phyloP scores from a whole-genome alignment of 1,140 invertebrate genomes.

The Glossosoma conforme region DNA sequence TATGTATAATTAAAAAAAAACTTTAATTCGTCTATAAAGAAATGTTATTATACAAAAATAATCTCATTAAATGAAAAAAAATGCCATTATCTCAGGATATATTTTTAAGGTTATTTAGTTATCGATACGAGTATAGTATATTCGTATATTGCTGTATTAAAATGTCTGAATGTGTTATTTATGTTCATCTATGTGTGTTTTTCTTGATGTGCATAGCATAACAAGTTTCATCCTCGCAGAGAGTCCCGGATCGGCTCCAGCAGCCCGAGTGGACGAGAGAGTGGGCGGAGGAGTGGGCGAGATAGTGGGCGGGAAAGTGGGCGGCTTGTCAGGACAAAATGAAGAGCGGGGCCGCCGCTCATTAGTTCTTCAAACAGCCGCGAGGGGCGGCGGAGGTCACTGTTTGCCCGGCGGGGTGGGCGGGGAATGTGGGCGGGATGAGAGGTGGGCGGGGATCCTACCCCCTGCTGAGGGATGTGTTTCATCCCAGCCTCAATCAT shows the following conservation, averaged over 20 bases:
- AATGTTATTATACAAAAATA: no score
- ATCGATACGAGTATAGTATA: no score
- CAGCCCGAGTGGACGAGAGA: not conserved
- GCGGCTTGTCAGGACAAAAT: conserved; percentile 18
- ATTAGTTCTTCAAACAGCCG: conserved; percentile 31
- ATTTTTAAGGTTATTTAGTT: no score
- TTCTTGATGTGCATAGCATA: no score
- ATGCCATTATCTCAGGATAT: no score
- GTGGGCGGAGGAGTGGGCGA: not conserved
- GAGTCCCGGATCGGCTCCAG: conserved; percentile 7
- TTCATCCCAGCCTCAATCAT: not conserved
- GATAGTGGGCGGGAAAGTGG: not conserved
- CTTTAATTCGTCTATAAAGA: no score
- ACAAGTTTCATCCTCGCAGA: not conserved
- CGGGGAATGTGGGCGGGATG: not conserved
- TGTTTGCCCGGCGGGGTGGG: not conserved
- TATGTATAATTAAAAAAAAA: no score
- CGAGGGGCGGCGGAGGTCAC: not conserved
- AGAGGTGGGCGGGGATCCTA: not conserved
- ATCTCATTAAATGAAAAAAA: no score
- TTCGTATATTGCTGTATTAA: no score
- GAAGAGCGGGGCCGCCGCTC: conserved; percentile 24
- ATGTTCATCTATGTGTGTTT: no score
- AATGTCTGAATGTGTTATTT: no score
- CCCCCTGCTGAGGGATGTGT: not conserved